phyloP scores from a whole-genome alignment of 2,888 invertebrate species.

The Synergus umbraculus region DNA sequence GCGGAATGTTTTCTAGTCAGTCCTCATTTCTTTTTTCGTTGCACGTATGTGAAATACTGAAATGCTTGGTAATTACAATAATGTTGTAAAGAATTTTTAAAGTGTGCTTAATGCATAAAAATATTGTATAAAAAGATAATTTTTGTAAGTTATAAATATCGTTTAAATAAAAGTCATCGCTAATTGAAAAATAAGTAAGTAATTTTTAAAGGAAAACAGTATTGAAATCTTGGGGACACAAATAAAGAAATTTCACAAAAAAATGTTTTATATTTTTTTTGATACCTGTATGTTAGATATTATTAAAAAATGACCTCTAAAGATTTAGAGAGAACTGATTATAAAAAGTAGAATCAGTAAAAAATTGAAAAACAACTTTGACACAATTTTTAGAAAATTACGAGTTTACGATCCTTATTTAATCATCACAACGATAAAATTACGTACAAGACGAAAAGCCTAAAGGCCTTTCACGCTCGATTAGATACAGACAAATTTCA shows the following conservation, averaged over 20 bases:
- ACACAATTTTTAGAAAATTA: constrained; percentile 5
- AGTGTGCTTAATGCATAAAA: background rate
- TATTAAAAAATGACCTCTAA: background rate
- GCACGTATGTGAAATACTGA: constrained; percentile 13
- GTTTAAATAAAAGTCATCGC: background rate
- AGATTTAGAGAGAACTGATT: background rate
- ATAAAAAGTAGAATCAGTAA: background rate
- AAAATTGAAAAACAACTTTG: background rate
- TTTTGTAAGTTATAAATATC: background rate
- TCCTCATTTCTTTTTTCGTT: constrained; percentile 9
- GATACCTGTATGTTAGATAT: too few relatives aligned
- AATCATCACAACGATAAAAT: constrained; percentile 5
- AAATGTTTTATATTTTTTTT: too few relatives aligned
- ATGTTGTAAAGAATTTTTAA: background rate
- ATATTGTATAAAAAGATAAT: background rate
- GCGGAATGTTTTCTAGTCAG: constrained; percentile 23
- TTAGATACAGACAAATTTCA: constrained; percentile 15
- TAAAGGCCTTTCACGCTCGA: constrained; percentile 23
- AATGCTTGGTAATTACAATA: constrained; percentile 22
- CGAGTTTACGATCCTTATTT: background rate
- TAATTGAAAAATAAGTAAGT: too few relatives aligned
- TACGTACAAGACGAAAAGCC: background rate
- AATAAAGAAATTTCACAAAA: too few relatives aligned
- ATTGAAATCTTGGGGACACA: too few relatives aligned
- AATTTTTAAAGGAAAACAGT: too few relatives aligned